Evolutionary conservation across 2,113 vertebrate species (phyloP).

Genomic region (Daphoenositta chrysoptera): DNA sequence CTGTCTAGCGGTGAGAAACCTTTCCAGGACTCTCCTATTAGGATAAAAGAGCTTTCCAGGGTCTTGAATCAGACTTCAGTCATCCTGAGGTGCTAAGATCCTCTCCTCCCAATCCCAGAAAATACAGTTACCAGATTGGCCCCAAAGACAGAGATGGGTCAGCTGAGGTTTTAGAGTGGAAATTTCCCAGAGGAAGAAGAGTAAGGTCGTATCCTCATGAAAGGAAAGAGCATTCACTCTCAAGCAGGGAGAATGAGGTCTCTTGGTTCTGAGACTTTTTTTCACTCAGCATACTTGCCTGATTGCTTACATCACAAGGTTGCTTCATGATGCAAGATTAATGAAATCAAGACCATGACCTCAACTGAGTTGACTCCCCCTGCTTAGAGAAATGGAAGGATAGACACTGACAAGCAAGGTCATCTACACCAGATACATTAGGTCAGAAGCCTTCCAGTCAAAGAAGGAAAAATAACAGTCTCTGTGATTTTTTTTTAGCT

Average conservation of each 20-base stretch:
- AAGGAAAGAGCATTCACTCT: background rate
- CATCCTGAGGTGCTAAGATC: background rate
- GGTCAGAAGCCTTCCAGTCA: background rate
- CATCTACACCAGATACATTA: background rate
- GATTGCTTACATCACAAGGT: background rate
- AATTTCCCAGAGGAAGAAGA: background rate
- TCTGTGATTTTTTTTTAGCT: background rate
- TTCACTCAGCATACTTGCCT: background rate
- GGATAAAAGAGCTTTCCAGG: background rate
- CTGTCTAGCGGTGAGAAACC: background rate
- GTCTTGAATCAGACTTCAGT: background rate
- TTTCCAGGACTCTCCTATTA: background rate
- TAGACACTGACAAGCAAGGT: background rate
- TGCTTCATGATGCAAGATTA: background rate
- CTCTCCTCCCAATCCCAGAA: background rate
- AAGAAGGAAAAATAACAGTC: background rate
- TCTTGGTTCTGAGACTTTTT: background rate
- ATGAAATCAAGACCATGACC: background rate
- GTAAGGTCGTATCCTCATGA: background rate
- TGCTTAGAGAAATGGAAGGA: background rate
- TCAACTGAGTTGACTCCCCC: background rate
- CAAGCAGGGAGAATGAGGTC: background rate
- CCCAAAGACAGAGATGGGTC: background rate
- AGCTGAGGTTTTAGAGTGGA: background rate
- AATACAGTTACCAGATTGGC: background rate